Evolutionary conservation across 2,888 invertebrate genomes (phyloP), one percentile per base, ranked within the genome.

Genomic region (Tuberolachnus salignus): DNA sequence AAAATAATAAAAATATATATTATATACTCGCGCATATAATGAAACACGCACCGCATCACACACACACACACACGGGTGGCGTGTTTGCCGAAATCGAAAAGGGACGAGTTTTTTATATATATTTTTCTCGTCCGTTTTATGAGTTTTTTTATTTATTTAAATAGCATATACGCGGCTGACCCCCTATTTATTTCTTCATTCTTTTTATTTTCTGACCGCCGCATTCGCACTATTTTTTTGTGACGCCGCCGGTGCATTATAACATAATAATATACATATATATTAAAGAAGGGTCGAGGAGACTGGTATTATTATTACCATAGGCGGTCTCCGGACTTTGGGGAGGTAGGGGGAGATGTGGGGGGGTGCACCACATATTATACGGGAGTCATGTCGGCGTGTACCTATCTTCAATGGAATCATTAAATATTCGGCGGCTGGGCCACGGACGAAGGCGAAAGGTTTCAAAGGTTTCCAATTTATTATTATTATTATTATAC

Each of bases 101-200:
- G 53, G 57, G 55, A 57, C 26, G 26, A 34, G 34, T n/a, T n/a
- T n/a, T n/a, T 19, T 23, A 46, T 63, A 64, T 19, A 44, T 53
- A 6, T 57, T 9, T 55, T 59, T 57, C 57, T 57, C 57, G 55
- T 75, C 46, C 16, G 23, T 34, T 34, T 26, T 67, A 67, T 67
- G 67, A 66, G 74, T 66, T 67, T 78, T n/a, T 78, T 78, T 78
- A 59, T 78, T 59, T 78, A 78, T 78, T 78, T 69, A 78, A 69
- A 78, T 78, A 67, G 67, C 78, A 42, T 59, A 59, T 69, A 11
- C 72, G 8, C 26, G 72, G 19, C 49, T 66, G 66, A n/a, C 61
- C 61, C 59, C 46, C 21, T 67, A n/a, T n/a, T n/a, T n/a, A n/a
- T n/a, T 34, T 34, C 6, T 34, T 34, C 26, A 44, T 14, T 78